phyloP scores from a whole-genome alignment of 2,888 invertebrate genomes.

The Petrolisthes manimaculis region DNA sequence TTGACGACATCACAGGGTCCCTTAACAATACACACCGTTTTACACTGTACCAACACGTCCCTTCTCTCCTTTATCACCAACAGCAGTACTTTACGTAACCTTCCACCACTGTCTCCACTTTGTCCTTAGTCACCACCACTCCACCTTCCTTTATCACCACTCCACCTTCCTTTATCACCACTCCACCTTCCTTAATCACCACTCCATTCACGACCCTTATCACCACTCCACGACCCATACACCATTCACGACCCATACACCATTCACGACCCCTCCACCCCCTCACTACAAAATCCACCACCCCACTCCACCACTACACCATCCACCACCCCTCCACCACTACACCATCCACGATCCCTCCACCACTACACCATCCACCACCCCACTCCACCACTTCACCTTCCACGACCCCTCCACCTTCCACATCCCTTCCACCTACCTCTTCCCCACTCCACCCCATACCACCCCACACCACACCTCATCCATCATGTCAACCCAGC shows the following conservation, averaged over 20 bases:
- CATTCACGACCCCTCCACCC: background rate
- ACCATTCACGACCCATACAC: background rate
- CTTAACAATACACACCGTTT: no score
- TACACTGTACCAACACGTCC: no score
- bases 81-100: no score
- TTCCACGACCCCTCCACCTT: background rate
- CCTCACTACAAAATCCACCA: background rate
- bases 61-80: no score
- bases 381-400: background rate
- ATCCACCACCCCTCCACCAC: no score
- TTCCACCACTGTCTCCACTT: background rate
- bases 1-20: no score
- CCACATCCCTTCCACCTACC: background rate
- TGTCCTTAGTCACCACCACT: background rate
- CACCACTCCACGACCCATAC: background rate
- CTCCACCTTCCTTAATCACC: no score
- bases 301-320: background rate
- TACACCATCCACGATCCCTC: no score
- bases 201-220: background rate
- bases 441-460: background rate
- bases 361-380: no score
- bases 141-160: background rate
- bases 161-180: no score
- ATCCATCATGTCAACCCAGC: background rate
- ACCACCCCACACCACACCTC: background rate